Base-by-base conservation (phyloP, 2,797 vertebrate genomes). In the Ctenopoma multispine region DNA sequence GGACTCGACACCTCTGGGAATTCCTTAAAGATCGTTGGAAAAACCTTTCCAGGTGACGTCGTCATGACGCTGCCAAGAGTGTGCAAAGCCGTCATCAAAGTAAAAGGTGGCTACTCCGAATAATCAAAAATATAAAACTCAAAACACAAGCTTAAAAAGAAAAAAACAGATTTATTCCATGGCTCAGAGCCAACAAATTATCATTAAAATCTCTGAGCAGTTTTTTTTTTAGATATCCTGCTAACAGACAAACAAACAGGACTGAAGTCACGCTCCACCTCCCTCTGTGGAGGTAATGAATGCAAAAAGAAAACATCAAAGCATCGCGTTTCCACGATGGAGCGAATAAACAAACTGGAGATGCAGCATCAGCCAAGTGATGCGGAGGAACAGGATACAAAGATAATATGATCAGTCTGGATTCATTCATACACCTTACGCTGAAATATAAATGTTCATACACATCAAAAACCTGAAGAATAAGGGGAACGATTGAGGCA, bases 251-350 rank as follows among this genome's bases (percentile, higher is more conserved):
- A 56, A 55, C 23, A 15, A 49, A 21, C 29, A 8, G 43, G 41
- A 7, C n/a, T 11, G 34, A 59, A 46, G 43, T 12, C 24, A 12
- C 24, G 15, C 1, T 13, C 11, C 53, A 1, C 44, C 18, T 23
- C 23, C 50, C 62, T 9, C 0, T 4, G 20, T 9, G 47, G 24
- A 66, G 44, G 38, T 34, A 69, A 51, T 55, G 34, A 27, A 73
- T 44, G 44, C 27, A 58, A 58, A 43, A 18, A 63, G 46, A 15
- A 27, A 61, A 63, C 75, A 75, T 78, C 71, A 75, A 75, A 78
- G 67, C 11, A 0, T 59, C 1, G 0, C 5, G 34, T 65, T 57
- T 58, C 18, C 48, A 78, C 57, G 44, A 61, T 64, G 64, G 20
- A 55, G 65, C 29, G 14, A 60, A 44, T 31, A 34, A 67, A 70